Base-by-base conservation (phyloP, 2,888 invertebrate genomes). In the Brenthis hecate region DNA sequence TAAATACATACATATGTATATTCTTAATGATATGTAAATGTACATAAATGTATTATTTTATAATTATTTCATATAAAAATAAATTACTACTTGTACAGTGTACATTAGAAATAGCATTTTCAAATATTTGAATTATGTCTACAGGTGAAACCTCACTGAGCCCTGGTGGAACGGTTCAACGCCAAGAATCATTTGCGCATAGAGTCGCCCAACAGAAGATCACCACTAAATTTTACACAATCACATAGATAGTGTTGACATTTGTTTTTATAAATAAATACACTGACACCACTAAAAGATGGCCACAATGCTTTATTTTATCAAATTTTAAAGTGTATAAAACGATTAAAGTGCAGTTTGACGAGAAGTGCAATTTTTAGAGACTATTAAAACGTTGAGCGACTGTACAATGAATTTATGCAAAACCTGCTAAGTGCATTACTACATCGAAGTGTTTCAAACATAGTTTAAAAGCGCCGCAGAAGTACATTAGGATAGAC, bases 111-210 rank as follows among this genome's bases (percentile, higher is more conserved):
- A n/a, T n/a, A 13, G n/a, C 14, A n/a, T 16, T 61, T 51, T 16
- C 16, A 14, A 11, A 36, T 19, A 57, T 65, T n/a, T 32, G 19
- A 76, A 69, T 73, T 72, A 66, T 73, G 13, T 82, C 43, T 13
- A 60, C 65, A 91, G 91, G 89, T 92, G 83, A 91, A 92, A 81
- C 92, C 91, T 77, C 91, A 91, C 81, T 92, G 86, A 91, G 84
- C 16, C 78, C 82, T 78, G 84, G 85, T 84, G 84, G 84, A 83
- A 78, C 71, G 69, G 73, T 69, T 67, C 65, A 58, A 66, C 16
- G 64, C 50, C 61, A 54, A 56, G 60, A 69, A 51, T 66, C 47
- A 61, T 68, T 68, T 56, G 57, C 73, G 71, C 72, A 63, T 71
- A 70, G 69, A 74, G 66, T 72, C 58, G 56, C 53, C 68, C 60